A percentile compares a stretch with the other conserved stretches of the same genome.
phyloP scores from a whole-genome alignment of 1,140 invertebrate species.

The Leptopilina clavipes region DNA sequence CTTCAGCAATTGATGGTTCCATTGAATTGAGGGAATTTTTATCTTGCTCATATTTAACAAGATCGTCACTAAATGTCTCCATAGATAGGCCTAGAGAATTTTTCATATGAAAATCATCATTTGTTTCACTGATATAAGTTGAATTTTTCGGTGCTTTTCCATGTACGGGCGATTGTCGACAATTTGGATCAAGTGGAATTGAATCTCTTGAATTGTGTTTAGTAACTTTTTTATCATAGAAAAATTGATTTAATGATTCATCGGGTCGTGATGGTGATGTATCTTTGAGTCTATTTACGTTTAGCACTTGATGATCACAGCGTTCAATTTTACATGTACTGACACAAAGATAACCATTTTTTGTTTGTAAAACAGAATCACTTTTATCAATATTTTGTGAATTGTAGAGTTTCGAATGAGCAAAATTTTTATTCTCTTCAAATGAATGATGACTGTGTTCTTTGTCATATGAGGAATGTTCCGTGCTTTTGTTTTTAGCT shows the following conservation, averaged over 20 bases:
- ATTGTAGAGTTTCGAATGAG: constrained; percentile 42
- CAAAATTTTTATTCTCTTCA: constrained; percentile 21
- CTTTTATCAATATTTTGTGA: constrained; percentile 37
- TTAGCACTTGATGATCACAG: constrained; percentile 43
- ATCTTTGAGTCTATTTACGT: constrained; percentile 12
- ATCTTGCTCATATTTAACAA: constrained; percentile 6
- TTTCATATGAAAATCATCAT: constrained; percentile 33
- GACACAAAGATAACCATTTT: constrained; percentile 45
- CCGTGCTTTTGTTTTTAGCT: constrained; percentile 4
- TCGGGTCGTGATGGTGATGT: not conserved
- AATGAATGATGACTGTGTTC: not conserved
- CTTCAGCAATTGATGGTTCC: constrained; percentile 37
- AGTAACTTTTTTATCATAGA: constrained; percentile 31
- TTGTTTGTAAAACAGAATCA: constrained; percentile 36
- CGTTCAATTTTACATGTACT: constrained; percentile 40
- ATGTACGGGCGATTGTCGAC: constrained; percentile 54
- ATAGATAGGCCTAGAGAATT: constrained; percentile 17
- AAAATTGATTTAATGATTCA: constrained; percentile 3
- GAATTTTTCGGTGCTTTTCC: constrained; percentile 57
- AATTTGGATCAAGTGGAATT: constrained; percentile 44
- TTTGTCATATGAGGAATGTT: constrained; percentile 6
- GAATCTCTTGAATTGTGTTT: constrained; percentile 39
- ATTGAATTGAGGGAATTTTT: constrained; percentile 26
- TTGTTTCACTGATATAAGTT: constrained; percentile 42
- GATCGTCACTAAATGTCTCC: constrained; percentile 1